A percentile compares a stretch with the other conserved stretches of the same genome.
Conservation (phyloP, 2,797 vertebrate genomes). For the Nannoperca australis region DNA sequence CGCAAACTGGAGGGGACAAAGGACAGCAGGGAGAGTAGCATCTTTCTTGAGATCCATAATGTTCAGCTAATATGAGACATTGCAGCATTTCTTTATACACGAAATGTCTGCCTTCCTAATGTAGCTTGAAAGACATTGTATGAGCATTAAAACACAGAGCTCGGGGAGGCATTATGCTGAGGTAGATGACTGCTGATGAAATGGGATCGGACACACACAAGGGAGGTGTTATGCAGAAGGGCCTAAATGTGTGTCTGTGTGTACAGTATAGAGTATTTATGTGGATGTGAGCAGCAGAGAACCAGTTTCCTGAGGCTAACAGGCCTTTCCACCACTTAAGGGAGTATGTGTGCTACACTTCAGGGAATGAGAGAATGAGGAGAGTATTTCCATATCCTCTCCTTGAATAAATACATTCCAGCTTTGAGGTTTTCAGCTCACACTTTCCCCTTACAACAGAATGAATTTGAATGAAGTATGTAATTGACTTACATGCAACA, state of each 20-base stretch:
- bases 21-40: constrained; percentile 14
- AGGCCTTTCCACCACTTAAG: constrained; percentile 60
- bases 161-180: constrained; percentile 55
- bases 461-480: constrained; percentile 70
- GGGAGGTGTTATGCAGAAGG: constrained; percentile 57
- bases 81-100: constrained; percentile 34
- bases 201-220: constrained; percentile 61
- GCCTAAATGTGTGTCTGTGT: constrained; percentile 20
- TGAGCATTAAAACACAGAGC: constrained; percentile 61
- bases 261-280: constrained; percentile 39
- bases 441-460: constrained; percentile 48
- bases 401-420: constrained; percentile 64
- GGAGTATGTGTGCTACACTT: constrained; percentile 50
- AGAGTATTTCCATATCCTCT: constrained; percentile 65
- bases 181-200: constrained; percentile 63
- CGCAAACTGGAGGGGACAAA: constrained; percentile 23
- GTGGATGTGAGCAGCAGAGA: constrained; percentile 39
- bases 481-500: constrained; percentile 75
- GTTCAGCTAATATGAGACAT: constrained; percentile 60
- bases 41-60: constrained; percentile 42
- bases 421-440: constrained; percentile 67
- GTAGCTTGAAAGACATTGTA: constrained; percentile 73
- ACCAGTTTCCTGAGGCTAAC: constrained; percentile 57
- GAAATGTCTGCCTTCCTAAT: constrained; percentile 60
- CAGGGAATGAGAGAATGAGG: constrained; percentile 47